Percentiles rank a stretch among this genome's conserved stretches.
phyloP scores from a whole-genome alignment of 1,140 invertebrate species.

The Acromyrmex echinatior region DNA sequence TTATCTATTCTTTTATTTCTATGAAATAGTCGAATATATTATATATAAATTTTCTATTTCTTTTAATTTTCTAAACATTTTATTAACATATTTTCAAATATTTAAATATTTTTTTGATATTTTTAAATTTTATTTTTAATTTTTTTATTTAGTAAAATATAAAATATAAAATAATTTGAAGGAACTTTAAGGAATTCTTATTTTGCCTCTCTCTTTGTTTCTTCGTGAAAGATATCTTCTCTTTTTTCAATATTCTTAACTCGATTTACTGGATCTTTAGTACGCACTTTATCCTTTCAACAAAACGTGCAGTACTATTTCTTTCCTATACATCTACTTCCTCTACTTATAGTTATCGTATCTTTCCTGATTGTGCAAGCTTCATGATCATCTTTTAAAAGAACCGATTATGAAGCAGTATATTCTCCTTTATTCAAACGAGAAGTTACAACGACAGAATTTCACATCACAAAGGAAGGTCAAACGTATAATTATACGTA shows the following conservation, averaged over 20 bases:
- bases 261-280: neutral
- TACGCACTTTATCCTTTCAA: neutral
- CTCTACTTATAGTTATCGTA: neutral
- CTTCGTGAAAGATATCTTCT: neutral
- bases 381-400: constrained; percentile 6
- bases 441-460: neutral
- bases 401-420: constrained; percentile 3
- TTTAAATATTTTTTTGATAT: neutral
- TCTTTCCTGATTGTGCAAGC: neutral
- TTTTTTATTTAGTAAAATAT: neutral
- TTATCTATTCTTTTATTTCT: neutral
- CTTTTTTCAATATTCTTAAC: neutral
- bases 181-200: neutral
- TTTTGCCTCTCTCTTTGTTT: neutral
- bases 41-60: neutral
- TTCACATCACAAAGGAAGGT: neutral
- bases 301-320: neutral
- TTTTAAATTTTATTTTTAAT: neutral
- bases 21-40: neutral
- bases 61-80: neutral
- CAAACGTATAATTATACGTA: neutral
- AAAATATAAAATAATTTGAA: neutral
- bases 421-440: neutral
- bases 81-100: neutral
- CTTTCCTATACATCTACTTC: too few relatives aligned